Evolutionary conservation across 2,797 vertebrate species (phyloP), one percentile per base, ranked within the genome.

Genomic region (Thunnus albacares): DNA sequence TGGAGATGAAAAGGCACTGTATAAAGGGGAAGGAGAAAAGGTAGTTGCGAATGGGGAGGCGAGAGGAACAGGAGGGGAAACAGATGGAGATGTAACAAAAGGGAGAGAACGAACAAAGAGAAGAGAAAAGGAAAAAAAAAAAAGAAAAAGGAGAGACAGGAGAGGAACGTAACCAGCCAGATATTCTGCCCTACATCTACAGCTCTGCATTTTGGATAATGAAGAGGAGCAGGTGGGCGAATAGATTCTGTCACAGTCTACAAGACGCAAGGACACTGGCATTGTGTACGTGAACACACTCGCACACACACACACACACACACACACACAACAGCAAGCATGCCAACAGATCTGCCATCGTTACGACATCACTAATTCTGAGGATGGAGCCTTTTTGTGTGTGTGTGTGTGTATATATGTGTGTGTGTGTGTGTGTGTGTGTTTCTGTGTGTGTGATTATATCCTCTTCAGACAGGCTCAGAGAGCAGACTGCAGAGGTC

Each of bases 171-270:
- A 41, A 88, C 5, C 49, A 67, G 81, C 33, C 59, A 64, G 35
- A 85, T 60, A 88, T 81, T 63, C 82, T 74, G 69, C 68, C 75
- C 85, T 73, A 76, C 77, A 86, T 87, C 88, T 71, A 78, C 75
- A 73, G 77, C 80, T 83, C 74, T 65, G 81, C 77, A 47, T 85
- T 85, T 63, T 71, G 71, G 87, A 84, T 87, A 86, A 93, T 87
- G 81, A 90, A 83, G 87, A 88, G 86, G 75, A 94, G 87, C 88
- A 88, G 86, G 86, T 89, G 84, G 89, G 81, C 62, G 82, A 93
- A 89, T 90, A 65, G 87, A 86, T 88, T 85, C 85, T 91, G 87
- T 92, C 91, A 89, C 69, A 85, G 81, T 85, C 77, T 64, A 71
- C 65, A 60, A 81, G 63, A 85, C 33, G 59, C 24, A 24, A 86